phyloP scores from a whole-genome alignment of 2,113 vertebrate species.

The Rhodinocichla rosea region DNA sequence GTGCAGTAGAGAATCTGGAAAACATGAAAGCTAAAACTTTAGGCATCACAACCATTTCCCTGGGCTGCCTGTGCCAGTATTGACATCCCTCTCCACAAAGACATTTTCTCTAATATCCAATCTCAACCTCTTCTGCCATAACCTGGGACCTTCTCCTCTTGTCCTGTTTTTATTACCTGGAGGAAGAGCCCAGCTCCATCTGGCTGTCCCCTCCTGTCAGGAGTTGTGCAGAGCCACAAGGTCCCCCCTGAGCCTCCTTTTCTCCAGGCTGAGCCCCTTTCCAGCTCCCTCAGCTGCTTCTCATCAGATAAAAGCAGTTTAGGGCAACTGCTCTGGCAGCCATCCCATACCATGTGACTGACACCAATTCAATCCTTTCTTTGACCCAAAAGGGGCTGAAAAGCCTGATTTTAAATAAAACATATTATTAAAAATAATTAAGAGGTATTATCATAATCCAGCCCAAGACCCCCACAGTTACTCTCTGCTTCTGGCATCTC shows the following conservation, averaged over 20 bases:
- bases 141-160: neutral
- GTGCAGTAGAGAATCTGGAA: neutral
- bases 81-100: neutral
- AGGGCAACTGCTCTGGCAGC: neutral
- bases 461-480: neutral
- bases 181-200: neutral
- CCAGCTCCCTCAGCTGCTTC: neutral
- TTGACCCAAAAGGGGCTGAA: neutral
- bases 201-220: neutral
- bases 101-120: neutral
- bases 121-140: neutral
- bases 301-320: neutral
- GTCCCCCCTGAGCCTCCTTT: neutral
- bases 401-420: neutral
- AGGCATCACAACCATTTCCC: neutral
- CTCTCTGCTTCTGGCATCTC: neutral
- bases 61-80: neutral
- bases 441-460: neutral
- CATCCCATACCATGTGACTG: accelerated
- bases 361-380: neutral
- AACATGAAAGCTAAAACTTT: neutral
- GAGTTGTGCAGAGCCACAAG: accelerated
- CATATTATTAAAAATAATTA: neutral
- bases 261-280: neutral
- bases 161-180: neutral